phyloP scores from a whole-genome alignment of 92 coral and sea anemone genomes.

The Micromussa lordhowensis region DNA sequence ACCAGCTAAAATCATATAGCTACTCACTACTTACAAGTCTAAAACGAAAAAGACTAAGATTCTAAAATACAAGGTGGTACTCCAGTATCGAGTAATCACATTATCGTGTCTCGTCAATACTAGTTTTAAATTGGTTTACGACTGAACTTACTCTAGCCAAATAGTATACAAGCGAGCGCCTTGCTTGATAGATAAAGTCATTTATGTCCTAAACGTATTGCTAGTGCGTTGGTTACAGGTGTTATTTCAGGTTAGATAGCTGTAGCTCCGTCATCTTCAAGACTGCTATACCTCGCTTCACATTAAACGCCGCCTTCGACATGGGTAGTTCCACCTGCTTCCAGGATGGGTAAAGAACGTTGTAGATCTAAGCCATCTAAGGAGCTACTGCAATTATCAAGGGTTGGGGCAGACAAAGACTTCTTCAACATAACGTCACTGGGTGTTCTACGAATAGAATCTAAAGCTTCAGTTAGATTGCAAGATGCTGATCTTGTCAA shows the following conservation, averaged over 20 bases:
- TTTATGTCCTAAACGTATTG: no score
- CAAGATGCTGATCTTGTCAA: neutral
- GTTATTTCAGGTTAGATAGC: no score
- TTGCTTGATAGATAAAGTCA: slow-evolving; percentile 1
- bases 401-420: neutral
- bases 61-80: no score
- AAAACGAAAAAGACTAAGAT: no score
- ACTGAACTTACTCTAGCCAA: slow-evolving; percentile 42
- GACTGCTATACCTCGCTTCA: no score
- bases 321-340: neutral
- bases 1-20: no score
- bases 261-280: no score
- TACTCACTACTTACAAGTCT: no score
- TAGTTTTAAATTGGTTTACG: slow-evolving; percentile 10
- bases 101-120: no score
- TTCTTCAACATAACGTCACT: neutral
- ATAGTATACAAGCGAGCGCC: slow-evolving; percentile 47
- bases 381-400: neutral
- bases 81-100: no score
- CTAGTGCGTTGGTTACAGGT: no score
- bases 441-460: neutral
- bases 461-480: neutral
- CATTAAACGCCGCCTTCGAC: neutral
- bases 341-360: neutral
- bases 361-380: neutral